Conservation (phyloP, 2,113 vertebrate genomes). For the Butorides virescens region DNA sequence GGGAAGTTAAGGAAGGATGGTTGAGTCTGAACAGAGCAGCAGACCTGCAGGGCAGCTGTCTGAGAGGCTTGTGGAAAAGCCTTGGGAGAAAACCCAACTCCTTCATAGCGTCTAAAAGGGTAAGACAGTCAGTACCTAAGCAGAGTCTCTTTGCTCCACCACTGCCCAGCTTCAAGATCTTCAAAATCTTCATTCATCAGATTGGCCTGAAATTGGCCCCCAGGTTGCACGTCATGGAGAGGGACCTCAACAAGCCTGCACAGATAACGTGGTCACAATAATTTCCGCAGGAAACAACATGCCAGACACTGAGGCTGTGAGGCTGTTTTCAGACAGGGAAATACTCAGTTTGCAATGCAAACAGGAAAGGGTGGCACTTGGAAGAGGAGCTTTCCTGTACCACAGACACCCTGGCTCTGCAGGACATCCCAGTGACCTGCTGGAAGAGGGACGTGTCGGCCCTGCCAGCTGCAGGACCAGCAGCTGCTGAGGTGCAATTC, state of each 20-base stretch:
- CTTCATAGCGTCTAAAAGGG: not conserved
- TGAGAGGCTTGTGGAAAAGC: not conserved
- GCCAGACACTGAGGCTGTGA: not conserved
- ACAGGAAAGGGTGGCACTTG: conserved; percentile 50
- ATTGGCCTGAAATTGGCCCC: not conserved
- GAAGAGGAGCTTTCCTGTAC: conserved; percentile 22
- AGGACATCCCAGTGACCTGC: not conserved
- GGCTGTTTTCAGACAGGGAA: conserved; percentile 9
- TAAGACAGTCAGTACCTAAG: not conserved
- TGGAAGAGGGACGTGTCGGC: not conserved
- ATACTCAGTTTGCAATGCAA: conserved; percentile 31
- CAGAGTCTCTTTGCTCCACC: not conserved
- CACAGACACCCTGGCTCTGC: not conserved
- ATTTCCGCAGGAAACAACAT: conserved; percentile 16
- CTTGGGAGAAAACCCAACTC: not conserved
- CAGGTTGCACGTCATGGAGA: not conserved
- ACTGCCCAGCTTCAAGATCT: not conserved
- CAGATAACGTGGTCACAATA: fast-evolving
- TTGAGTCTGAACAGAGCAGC: not conserved
- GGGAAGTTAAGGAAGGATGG: not conserved
- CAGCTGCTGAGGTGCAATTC: not conserved
- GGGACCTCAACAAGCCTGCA: not conserved
- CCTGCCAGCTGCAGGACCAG: not conserved
- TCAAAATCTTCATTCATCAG: not conserved
- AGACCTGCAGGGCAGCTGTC: not conserved